phyloP scores from a whole-genome alignment of 2,888 invertebrate species.

The Mythimna ferrago region DNA sequence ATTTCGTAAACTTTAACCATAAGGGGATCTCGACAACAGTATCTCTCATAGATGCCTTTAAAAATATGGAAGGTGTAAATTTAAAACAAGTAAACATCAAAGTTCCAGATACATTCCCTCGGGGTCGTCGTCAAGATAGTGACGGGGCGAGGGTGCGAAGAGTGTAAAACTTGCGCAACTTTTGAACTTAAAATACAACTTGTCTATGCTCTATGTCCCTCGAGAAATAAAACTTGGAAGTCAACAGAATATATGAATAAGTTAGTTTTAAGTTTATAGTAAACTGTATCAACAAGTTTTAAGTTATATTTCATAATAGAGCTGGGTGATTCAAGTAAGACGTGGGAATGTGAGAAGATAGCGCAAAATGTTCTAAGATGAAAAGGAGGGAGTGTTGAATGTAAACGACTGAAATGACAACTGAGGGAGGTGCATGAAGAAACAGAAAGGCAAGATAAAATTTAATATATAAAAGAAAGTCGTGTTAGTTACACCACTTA shows the following conservation, averaged over 20 bases:
- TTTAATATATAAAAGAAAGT: no score
- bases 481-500: no score
- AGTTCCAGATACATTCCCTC: conserved; percentile 7
- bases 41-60: background rate
- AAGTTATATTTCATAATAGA: background rate
- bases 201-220: conserved; percentile 31
- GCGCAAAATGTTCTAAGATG: background rate
- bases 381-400: no score
- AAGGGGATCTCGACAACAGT: background rate
- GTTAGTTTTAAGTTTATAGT: conserved; percentile 26
- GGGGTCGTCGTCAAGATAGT: conserved; percentile 3
- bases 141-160: conserved; percentile 13
- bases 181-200: conserved; percentile 39
- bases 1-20: background rate
- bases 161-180: conserved; percentile 24
- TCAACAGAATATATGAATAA: conserved; percentile 37
- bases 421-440: no score
- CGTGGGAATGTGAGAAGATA: background rate
- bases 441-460: no score
- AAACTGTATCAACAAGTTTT: conserved; percentile 13
- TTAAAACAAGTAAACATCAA: conserved; percentile 33
- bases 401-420: no score
- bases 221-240: conserved; percentile 41
- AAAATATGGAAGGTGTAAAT: conserved; percentile 21
- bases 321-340: background rate